Evolutionary conservation across 2,888 invertebrate species (phyloP).

Genomic region (Aphodius granarius): DNA sequence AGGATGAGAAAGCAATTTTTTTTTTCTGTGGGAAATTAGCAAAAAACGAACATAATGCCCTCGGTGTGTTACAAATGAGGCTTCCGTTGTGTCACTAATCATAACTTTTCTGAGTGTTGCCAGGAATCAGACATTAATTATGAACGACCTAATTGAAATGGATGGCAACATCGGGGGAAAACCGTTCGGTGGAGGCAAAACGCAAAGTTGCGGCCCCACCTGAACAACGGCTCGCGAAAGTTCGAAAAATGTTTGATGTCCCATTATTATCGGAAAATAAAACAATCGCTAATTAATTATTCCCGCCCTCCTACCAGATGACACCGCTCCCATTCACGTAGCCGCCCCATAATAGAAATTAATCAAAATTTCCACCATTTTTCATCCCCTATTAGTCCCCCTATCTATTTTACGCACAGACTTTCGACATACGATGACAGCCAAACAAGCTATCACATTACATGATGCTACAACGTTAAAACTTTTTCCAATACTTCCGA

Average conservation of each 20-base stretch:
- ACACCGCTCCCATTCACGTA: not conserved
- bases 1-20: no score
- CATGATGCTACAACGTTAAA: not conserved
- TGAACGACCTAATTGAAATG: constrained; percentile 3
- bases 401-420: no score
- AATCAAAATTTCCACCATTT: constrained; percentile 2
- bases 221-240: not conserved
- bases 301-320: not conserved
- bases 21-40: no score
- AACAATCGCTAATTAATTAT: constrained; percentile 15
- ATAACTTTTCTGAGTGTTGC: not conserved
- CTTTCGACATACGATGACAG: not conserved
- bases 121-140: not conserved
- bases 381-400: constrained; percentile 5
- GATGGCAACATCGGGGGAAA: not conserved
- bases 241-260: constrained; percentile 13
- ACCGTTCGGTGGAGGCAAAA: not conserved
- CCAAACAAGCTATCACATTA: not conserved
- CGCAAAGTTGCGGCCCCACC: constrained; percentile 4
- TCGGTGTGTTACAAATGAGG: not conserved
- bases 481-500: not conserved
- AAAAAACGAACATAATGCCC: no score
- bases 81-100: not conserved
- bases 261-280: constrained; percentile 10
- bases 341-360: not conserved